Percentiles rank a stretch among this genome's conserved stretches.
These are phyloP conservation scores for Syrista parreyssii DNA, from an alignment of 2,888 invertebrate genomes.

Conservation along the genomic window DNA sequence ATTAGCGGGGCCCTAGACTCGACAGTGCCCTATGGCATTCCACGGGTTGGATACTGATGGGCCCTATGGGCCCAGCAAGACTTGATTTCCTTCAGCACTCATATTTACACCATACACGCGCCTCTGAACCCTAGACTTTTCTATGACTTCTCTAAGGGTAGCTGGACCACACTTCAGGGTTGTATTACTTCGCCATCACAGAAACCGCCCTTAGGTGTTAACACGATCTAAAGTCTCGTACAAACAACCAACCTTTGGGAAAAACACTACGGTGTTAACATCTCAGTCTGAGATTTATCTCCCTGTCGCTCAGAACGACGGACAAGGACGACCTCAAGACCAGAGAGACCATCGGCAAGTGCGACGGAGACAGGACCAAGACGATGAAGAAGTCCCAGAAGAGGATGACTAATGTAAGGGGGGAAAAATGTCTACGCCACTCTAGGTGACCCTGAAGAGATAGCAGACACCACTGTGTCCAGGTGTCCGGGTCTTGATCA, in stretches of 20 bases:
- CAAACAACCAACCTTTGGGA: neutral
- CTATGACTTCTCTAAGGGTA: neutral
- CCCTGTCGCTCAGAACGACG: neutral
- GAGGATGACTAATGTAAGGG: conserved; percentile 7
- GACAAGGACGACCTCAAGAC: neutral
- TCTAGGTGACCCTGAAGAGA: conserved; percentile 31
- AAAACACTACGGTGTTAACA: neutral
- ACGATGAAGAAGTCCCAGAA: conserved; percentile 4
- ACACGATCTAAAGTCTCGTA: neutral
- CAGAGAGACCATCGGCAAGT: neutral
- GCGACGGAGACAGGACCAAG: conserved; percentile 21
- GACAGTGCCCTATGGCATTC: conserved; percentile 43
- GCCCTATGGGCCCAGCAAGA: neutral
- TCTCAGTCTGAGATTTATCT: neutral
- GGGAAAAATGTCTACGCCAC: conserved; percentile 12
- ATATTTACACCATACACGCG: neutral
- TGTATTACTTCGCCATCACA: neutral
- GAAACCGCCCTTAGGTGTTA: neutral
- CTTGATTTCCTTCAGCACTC: neutral
- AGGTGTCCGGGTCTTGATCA: conserved; percentile 36
- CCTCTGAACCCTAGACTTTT: neutral
- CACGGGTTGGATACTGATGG: neutral
- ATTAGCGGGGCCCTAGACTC: conserved; percentile 57
- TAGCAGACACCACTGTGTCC: conserved; percentile 31
- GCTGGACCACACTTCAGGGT: neutral